Conservation (phyloP, 1,140 invertebrate genomes). For the Ceratosolen fusciceps region DNA sequence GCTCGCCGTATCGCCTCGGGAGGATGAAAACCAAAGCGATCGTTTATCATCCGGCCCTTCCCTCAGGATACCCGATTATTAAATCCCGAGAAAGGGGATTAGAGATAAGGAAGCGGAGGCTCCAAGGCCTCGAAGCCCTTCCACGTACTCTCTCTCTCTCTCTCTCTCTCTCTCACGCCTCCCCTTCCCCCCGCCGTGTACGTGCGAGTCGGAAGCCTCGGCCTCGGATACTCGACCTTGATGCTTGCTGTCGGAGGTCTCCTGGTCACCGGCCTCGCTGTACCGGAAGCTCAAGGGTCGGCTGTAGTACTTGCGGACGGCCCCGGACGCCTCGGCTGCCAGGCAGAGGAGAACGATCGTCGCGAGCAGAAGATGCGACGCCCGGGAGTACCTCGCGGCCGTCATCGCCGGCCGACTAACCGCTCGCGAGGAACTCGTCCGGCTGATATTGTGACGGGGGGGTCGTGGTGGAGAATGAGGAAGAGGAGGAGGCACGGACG, state of each 20-base stretch:
- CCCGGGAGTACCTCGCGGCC: background rate
- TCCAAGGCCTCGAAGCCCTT: too few relatives aligned
- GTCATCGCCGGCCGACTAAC: slow-evolving; percentile 10
- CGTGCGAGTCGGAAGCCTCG: background rate
- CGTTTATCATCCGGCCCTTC: background rate
- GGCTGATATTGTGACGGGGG: background rate
- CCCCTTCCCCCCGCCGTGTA: too few relatives aligned
- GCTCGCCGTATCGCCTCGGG: background rate
- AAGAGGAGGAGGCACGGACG: background rate
- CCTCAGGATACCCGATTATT: background rate
- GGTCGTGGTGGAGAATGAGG: too few relatives aligned
- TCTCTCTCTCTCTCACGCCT: too few relatives aligned
- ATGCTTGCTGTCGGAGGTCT: slow-evolving; percentile 55
- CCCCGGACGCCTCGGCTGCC: background rate
- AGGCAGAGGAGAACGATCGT: background rate
- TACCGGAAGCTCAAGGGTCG: slow-evolving; percentile 53
- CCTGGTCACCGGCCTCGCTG: slow-evolving; percentile 51
- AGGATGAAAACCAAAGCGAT: background rate
- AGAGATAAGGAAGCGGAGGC: background rate
- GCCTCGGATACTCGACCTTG: slow-evolving; percentile 46
- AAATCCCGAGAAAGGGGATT: background rate
- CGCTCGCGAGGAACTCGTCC: background rate
- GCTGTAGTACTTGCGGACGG: slow-evolving; percentile 46
- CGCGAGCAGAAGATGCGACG: slow-evolving; percentile 14
- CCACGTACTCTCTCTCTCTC: too few relatives aligned